Conservation (phyloP, 2,113 vertebrate genomes). For the Pygoscelis adeliae region DNA sequence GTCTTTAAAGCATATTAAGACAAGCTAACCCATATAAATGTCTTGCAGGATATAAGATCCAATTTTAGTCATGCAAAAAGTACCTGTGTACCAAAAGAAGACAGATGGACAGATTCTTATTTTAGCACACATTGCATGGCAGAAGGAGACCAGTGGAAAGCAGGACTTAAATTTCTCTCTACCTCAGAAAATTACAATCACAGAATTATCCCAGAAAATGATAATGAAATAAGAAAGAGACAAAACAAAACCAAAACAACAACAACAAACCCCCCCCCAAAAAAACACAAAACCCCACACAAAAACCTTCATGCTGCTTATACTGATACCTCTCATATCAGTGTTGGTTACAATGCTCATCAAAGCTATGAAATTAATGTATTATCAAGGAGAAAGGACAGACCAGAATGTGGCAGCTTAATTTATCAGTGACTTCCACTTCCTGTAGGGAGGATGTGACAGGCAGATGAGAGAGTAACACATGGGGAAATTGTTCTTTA, state of each 20-base stretch:
- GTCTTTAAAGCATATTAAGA: slow-evolving; percentile 12
- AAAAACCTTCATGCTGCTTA: not conserved
- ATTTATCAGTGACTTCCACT: not conserved
- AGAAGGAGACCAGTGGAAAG: not conserved
- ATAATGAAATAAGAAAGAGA: not conserved
- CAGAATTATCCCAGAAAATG: not conserved
- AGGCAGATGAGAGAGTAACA: not conserved
- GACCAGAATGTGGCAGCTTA: not conserved
- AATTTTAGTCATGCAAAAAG: slow-evolving; percentile 33
- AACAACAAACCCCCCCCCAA: not conserved
- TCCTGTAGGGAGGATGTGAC: not conserved
- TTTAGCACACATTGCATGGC: slow-evolving; percentile 5
- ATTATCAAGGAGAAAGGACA: not conserved
- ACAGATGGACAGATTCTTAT: slow-evolving; percentile 56
- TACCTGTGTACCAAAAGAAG: slow-evolving; percentile 34
- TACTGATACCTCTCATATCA: not conserved
- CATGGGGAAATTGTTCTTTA: not conserved
- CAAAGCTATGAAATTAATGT: not conserved
- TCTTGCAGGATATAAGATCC: not conserved
- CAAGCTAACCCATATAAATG: slow-evolving; percentile 26
- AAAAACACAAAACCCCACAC: no score
- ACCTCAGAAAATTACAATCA: not conserved
- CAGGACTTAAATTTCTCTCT: not conserved
- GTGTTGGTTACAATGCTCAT: not conserved
- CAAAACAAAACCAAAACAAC: not conserved